A percentile compares a stretch with the other conserved stretches of the same genome.
Conservation (phyloP, 2,797 vertebrate species). For the Geotrypetes seraphini region DNA sequence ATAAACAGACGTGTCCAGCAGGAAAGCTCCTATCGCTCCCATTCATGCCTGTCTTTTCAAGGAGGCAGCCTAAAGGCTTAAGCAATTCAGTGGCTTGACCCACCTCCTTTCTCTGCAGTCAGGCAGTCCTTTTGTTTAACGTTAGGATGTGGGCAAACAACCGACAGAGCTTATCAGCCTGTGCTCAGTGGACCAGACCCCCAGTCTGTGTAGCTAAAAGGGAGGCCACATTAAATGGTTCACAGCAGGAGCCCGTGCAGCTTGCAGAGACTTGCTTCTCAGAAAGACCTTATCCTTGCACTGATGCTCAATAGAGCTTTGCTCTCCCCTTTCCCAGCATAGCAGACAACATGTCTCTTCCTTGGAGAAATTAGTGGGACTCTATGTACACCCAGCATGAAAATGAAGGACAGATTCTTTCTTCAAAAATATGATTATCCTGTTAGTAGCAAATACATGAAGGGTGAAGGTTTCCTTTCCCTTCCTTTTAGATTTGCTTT, state of each 20-base stretch:
- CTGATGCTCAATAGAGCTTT: constrained; percentile 53
- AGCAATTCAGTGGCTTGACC: constrained; percentile 67
- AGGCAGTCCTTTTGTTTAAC: constrained; percentile 71
- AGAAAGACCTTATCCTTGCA: constrained; percentile 60
- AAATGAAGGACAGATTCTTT: too few relatives aligned
- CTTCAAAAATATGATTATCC: too few relatives aligned
- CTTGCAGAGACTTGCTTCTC: constrained; percentile 65
- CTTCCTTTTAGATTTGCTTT: too few relatives aligned
- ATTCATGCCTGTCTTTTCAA: constrained; percentile 63
- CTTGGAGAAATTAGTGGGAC: too few relatives aligned
- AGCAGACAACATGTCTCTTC: too few relatives aligned
- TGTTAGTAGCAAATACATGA: too few relatives aligned
- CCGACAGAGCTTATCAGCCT: constrained; percentile 63
- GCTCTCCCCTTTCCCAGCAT: constrained; percentile 31
- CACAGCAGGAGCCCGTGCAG: constrained; percentile 60
- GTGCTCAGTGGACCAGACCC: constrained; percentile 60
- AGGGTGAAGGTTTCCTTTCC: too few relatives aligned
- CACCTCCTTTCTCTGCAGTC: constrained; percentile 58
- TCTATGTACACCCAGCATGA: too few relatives aligned
- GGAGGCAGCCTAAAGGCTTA: constrained; percentile 65
- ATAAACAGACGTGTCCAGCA: too few relatives aligned
- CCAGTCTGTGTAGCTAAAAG: constrained; percentile 59
- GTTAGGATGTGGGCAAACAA: constrained; percentile 71
- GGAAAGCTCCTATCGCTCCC: constrained; percentile 62
- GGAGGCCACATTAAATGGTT: constrained; percentile 59